Percentiles rank a stretch among this genome's conserved stretches.
These are phyloP conservation scores for Beris morrisii DNA, from an alignment of 2,888 invertebrate species.

Conservation along the genomic window DNA sequence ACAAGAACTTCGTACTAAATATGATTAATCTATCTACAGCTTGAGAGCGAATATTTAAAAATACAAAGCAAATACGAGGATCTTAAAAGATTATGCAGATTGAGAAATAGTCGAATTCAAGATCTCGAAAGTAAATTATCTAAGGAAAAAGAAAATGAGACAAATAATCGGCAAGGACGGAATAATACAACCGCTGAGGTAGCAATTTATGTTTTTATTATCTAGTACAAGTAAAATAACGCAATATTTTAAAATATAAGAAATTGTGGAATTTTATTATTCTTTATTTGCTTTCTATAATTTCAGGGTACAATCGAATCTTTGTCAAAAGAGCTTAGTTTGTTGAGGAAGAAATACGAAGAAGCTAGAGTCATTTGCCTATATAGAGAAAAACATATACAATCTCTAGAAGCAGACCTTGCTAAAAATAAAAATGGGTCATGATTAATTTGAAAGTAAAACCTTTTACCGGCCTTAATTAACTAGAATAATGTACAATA, in stretches of 20 bases:
- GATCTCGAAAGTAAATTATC: slow-evolving; percentile 43
- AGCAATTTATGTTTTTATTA: not conserved
- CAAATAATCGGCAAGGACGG: not conserved
- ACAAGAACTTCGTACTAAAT: not conserved
- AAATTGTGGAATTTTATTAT: not conserved
- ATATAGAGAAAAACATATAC: slow-evolving; percentile 30
- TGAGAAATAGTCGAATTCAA: slow-evolving; percentile 45
- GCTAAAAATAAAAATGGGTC: not conserved
- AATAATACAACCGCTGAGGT: not conserved
- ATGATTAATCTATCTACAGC: not conserved
- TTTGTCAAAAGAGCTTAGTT: slow-evolving; percentile 41
- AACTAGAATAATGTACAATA: not conserved
- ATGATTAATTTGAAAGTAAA: not conserved
- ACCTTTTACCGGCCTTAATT: too few species aligned
- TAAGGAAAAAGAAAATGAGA: slow-evolving; percentile 27
- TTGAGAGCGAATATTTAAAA: slow-evolving; percentile 32
- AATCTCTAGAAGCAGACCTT: slow-evolving; percentile 5
- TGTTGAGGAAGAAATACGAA: slow-evolving; percentile 43
- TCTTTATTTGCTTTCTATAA: slow-evolving; percentile 26
- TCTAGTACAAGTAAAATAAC: too few species aligned
- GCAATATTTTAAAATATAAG: too few species aligned
- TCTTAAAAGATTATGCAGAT: slow-evolving; percentile 46
- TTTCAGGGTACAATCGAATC: slow-evolving; percentile 41
- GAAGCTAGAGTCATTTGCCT: slow-evolving; percentile 41
- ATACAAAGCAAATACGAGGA: slow-evolving; percentile 47